These are phyloP conservation scores for Mixornis gularis DNA, from an alignment of 2,113 vertebrate species.

Conservation along the genomic window DNA sequence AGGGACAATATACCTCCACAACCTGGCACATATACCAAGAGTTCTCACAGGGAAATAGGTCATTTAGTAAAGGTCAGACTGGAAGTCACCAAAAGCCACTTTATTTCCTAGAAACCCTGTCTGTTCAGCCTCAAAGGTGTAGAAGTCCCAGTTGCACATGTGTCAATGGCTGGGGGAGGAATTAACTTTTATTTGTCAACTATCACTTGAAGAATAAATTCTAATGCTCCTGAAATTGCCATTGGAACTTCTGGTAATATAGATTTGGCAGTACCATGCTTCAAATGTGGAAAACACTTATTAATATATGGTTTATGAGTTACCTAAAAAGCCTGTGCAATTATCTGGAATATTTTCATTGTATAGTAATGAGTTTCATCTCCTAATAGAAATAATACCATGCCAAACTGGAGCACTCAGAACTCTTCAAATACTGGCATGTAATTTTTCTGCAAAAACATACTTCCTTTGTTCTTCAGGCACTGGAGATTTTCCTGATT, in stretches of 20 bases:
- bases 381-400: not conserved
- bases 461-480: not conserved
- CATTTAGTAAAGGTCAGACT: not conserved
- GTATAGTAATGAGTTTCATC: not conserved
- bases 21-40: not conserved
- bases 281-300: not conserved
- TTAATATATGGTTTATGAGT: not conserved
- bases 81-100: not conserved
- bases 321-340: not conserved
- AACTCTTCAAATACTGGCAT: not conserved
- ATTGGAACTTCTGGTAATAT: not conserved
- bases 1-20: not conserved
- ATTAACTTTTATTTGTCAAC: not conserved
- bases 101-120: not conserved
- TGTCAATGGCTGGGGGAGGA: not conserved
- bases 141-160: not conserved
- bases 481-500: not conserved
- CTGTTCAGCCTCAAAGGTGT: not conserved
- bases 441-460: not conserved
- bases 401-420: not conserved
- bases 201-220: not conserved
- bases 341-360: not conserved
- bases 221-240: not conserved
- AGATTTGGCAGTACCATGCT: not conserved
- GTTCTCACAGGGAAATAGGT: not conserved